Base-by-base conservation (phyloP, 2,797 vertebrate genomes). In the Glossophaga mutica region DNA sequence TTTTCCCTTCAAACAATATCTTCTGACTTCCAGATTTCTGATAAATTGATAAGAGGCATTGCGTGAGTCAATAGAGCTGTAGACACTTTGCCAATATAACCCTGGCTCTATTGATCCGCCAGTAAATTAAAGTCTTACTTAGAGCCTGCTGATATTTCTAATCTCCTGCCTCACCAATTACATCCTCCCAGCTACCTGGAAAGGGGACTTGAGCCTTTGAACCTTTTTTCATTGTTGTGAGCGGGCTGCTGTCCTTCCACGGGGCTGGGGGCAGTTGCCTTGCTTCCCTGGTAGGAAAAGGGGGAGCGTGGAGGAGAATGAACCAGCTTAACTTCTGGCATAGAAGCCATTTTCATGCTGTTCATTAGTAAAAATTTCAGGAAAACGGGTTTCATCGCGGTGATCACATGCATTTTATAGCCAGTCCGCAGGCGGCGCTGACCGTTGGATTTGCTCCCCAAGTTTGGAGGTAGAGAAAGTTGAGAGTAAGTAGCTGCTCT, bases 61-160 rank as follows among this genome's bases (percentile, higher is more conserved):
- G 99, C 99, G 99, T 99, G 99, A 99, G 99, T 99, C 99, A 99
- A 99, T 99, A 99, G 99, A 99, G 99, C 99, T 99, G 99, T 99
- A 99, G 99, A 99, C 99, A 99, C 99, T 99, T 99, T 99, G 99
- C 99, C 99, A 99, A 99, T 99, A 99, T 99, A 99, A 99, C 99
- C 99, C 99, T 97, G 97, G 98, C 98, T 98, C 98, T 99, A 99
- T 99, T 99, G 99, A 99, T 99, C 99, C 99, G 99, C 99, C 99
- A 99, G 99, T 99, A 99, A 99, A 99, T 99, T 99, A 99, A 99
- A 99, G 99, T 99, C 99, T 99, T 99, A 99, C 99, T 99, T 99
- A 99, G 99, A 99, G 99, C 98, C 98, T 99, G 98, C 98, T 98
- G 98, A 99, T 99, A 99, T 98, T 99, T 98, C 98, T 99, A 99